Conservation (phyloP, 1,140 invertebrate genomes). For the Meteorus sp. region DNA sequence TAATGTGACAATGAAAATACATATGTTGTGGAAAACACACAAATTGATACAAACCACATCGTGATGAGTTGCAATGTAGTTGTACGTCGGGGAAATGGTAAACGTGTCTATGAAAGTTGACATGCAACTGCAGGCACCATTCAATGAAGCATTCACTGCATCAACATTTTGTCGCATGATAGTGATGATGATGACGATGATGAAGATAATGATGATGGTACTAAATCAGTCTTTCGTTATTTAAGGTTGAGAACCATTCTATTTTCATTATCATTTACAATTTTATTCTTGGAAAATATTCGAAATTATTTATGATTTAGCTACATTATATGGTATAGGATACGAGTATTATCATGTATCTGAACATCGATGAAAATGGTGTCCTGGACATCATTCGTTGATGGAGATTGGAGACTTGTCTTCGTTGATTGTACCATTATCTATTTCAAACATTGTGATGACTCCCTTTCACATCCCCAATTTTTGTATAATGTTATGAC, state of each 20-base stretch:
- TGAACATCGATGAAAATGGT: background rate
- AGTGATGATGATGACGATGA: no score
- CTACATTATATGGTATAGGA: no score
- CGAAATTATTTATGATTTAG: no score
- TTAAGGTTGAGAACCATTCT: conserved; percentile 1
- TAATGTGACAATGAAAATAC: background rate
- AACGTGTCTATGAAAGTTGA: no score
- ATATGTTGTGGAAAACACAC: background rate
- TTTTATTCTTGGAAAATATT: background rate
- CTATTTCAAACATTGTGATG: no score
- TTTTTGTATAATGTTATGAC: background rate
- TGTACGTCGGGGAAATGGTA: background rate
- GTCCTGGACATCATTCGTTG: no score
- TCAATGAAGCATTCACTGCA: background rate
- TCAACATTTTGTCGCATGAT: conserved; percentile 2
- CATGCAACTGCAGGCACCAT: background rate
- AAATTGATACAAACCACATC: background rate
- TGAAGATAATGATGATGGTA: no score
- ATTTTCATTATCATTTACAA: background rate
- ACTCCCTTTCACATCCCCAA: no score
- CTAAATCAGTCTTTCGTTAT: background rate
- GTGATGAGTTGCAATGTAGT: background rate
- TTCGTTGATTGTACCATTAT: no score
- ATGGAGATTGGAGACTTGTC: no score
- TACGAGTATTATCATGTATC: no score